phyloP scores from a whole-genome alignment of 2,113 vertebrate species.

The Perca flavescens region DNA sequence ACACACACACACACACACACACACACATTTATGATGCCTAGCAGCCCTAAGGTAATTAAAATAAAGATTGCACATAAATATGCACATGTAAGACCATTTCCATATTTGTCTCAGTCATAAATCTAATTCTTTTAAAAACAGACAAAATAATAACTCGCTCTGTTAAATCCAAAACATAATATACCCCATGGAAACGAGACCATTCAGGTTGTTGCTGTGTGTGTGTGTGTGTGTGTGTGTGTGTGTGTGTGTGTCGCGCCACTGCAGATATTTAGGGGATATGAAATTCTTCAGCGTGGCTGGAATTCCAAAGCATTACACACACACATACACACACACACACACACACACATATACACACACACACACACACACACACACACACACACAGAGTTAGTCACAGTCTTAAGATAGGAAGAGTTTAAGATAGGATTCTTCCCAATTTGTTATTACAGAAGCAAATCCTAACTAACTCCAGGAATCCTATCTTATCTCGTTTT shows the following conservation, averaged over 20 bases:
- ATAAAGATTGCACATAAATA: background rate
- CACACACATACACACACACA: background rate
- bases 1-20: background rate
- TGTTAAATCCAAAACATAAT: conserved; percentile 28
- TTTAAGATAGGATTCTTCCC: too few relatives aligned
- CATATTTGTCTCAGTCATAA: background rate
- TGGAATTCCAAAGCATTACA: conserved; percentile 3
- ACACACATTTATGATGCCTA: background rate
- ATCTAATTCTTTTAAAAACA: background rate
- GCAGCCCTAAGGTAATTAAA: background rate
- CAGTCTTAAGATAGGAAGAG: too few relatives aligned
- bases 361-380: conserved; percentile 13
- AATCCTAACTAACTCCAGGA: too few relatives aligned
- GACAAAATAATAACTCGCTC: background rate
- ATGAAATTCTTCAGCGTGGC: background rate
- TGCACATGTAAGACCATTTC: background rate
- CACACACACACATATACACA: conserved; percentile 25
- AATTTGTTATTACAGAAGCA: too few relatives aligned
- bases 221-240: conserved; percentile 25
- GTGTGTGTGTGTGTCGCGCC: conserved; percentile 20
- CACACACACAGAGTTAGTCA: too few relatives aligned
- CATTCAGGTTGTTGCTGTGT: conserved; percentile 14
- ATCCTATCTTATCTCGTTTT: too few relatives aligned
- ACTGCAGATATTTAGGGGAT: conserved; percentile 18
- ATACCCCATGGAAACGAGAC: conserved; percentile 10